These are phyloP conservation scores for Sesamia nonagrioides DNA, from an alignment of 1,140 invertebrate genomes.

Conservation along the genomic window DNA sequence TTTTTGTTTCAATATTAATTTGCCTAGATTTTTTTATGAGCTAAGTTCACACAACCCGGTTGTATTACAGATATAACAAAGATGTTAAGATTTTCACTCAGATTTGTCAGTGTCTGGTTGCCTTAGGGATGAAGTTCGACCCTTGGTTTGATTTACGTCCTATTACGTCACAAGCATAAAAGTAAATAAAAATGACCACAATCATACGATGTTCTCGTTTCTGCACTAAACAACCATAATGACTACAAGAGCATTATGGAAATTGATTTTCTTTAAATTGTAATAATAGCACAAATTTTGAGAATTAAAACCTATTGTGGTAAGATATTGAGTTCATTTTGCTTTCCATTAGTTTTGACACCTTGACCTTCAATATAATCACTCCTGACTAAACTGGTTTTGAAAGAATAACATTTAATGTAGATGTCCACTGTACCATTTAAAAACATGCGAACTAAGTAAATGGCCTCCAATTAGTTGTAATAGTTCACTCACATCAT, in stretches of 20 bases:
- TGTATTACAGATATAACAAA: no score
- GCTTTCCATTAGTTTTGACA: background rate
- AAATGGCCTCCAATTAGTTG: no score
- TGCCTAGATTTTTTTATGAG: no score
- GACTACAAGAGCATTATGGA: background rate
- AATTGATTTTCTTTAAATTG: background rate
- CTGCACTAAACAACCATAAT: background rate
- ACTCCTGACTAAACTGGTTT: background rate
- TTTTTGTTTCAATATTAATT: no score
- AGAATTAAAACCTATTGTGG: background rate
- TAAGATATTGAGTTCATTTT: conserved; percentile 13
- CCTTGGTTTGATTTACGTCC: no score
- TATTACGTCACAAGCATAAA: no score
- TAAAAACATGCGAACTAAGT: background rate
- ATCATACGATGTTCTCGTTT: background rate
- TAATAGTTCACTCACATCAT: no score
- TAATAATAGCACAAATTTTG: background rate
- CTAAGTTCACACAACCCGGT: no score
- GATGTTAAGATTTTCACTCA: no score
- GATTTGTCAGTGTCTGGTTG: no score
- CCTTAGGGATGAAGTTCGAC: no score
- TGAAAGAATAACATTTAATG: background rate
- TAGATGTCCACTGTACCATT: background rate
- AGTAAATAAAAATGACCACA: background rate
- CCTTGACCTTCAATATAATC: conserved; percentile 12